Evolutionary conservation across 2,888 invertebrate species (phyloP), one percentile per base, ranked within the genome.

Genomic region (Thecophora atra): DNA sequence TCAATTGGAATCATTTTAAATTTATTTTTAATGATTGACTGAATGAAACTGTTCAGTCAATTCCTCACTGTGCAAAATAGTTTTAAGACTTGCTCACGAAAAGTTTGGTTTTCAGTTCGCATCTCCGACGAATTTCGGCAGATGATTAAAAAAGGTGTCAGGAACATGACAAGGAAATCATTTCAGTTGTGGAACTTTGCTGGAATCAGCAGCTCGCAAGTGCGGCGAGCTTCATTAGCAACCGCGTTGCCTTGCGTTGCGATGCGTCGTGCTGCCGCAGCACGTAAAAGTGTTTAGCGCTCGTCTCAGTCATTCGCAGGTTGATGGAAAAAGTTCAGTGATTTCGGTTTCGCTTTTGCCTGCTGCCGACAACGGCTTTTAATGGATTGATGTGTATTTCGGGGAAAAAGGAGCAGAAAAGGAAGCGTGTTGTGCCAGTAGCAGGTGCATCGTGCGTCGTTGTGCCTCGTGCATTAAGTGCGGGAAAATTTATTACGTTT

Each of bases 401-500:
- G 15, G 19, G 26, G 30, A 8, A 52, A 17, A 19, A 30, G 52
- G 42, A 42, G 24, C 21, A n/a, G 74, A 69, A 73, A 73, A 75
- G 74, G 70, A 76, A 77, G 76, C n/a, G 75, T 77, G 77, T 62
- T 73, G 69, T 71, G 37, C 37, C 11, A 11, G 7, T 37, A 6
- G 6, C 37, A 63, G 73, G 67, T 68, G 73, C 72, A 73, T 75
- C 74, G 72, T 74, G 70, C 71, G 74, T 74, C 74, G 74, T 74
- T 74, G 75, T 37, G 37, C 37, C 7, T 37, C 11, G 1, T 11
- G 7, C 37, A 37, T 37, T 71, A 73, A 71, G 70, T 68, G 72
- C 11, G 37, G 37, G 70, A 69, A 70, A 75, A 77, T 77, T 77
- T 77, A 77, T 77, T 74, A 69, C 74, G 71, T 76, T 72, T 44